phyloP scores from a whole-genome alignment of 2,888 invertebrate genomes.

The Boloria selene region DNA sequence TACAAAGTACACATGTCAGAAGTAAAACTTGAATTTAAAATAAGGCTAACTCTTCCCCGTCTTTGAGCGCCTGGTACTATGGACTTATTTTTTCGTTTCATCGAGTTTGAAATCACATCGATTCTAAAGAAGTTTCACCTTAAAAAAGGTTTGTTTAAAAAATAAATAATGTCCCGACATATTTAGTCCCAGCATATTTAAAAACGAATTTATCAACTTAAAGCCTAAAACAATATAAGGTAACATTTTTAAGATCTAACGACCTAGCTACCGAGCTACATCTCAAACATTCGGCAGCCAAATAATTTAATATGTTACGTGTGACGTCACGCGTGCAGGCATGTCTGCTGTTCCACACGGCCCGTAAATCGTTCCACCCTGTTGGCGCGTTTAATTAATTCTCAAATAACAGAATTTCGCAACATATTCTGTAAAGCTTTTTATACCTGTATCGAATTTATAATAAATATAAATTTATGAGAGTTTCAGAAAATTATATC shows the following conservation, averaged over 20 bases:
- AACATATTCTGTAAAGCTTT: constrained; percentile 47
- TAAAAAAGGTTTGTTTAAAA: too few relatives aligned
- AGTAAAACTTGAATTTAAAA: too few relatives aligned
- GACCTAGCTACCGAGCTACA: constrained; percentile 21
- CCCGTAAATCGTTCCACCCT: constrained; percentile 72
- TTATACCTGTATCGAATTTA: constrained; percentile 31
- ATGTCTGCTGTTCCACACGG: constrained; percentile 54
- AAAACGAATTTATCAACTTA: background rate
- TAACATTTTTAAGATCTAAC: background rate
- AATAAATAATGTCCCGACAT: too few relatives aligned
- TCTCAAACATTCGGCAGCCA: constrained; percentile 47
- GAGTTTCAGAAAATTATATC: too few relatives aligned
- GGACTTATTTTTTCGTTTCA: too few relatives aligned
- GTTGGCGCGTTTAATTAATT: constrained; percentile 79
- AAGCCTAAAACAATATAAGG: background rate
- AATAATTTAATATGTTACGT: constrained; percentile 67
- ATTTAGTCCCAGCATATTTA: too few relatives aligned
- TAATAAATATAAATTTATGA: background rate
- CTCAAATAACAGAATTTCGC: constrained; percentile 59
- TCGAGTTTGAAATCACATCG: too few relatives aligned
- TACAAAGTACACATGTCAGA: too few relatives aligned
- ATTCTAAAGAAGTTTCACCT: too few relatives aligned
- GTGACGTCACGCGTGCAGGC: constrained; percentile 69
- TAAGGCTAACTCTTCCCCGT: too few relatives aligned
- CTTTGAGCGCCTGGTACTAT: too few relatives aligned